Conservation (phyloP, 2,888 invertebrate genomes). For the Exocentrus adspersus region DNA sequence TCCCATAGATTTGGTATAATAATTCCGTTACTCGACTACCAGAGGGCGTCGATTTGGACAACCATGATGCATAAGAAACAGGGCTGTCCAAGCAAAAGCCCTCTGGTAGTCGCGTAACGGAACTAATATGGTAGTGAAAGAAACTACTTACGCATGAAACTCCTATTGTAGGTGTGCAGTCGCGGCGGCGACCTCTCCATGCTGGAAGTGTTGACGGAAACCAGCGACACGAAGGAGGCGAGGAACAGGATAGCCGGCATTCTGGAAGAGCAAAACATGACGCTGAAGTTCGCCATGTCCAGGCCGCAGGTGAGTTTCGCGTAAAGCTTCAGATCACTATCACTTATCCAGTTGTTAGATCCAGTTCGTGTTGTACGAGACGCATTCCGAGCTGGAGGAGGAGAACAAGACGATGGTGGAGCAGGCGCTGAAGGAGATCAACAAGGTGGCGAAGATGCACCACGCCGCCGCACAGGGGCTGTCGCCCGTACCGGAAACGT, state of each 20-base stretch:
- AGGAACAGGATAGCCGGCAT: slow-evolving; percentile 72
- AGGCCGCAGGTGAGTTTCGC: slow-evolving; percentile 73
- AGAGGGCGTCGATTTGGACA: not conserved
- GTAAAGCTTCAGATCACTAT: not conserved
- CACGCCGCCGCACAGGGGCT: slow-evolving; percentile 65
- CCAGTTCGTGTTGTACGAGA: slow-evolving; percentile 83
- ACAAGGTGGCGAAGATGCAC: slow-evolving; percentile 75
- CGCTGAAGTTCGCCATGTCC: slow-evolving; percentile 78
- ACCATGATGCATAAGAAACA: too few relatives aligned
- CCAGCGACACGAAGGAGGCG: slow-evolving; percentile 72
- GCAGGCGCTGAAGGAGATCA: slow-evolving; percentile 75
- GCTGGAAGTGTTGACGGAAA: slow-evolving; percentile 78
- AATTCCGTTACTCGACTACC: not conserved
- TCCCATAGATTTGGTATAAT: slow-evolving; percentile 77
- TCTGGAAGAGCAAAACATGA: slow-evolving; percentile 79
- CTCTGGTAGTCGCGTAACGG: too few relatives aligned
- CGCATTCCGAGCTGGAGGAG: slow-evolving; percentile 78
- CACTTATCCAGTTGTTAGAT: slow-evolving; percentile 63
- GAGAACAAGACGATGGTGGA: slow-evolving; percentile 81
- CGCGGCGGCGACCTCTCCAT: slow-evolving; percentile 81
- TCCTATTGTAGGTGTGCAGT: slow-evolving; percentile 72
- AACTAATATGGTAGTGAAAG: too few relatives aligned
- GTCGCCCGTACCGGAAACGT: not conserved
- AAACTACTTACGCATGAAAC: too few relatives aligned
- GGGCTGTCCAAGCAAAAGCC: too few relatives aligned